Conservation (phyloP, 2,113 vertebrate genomes). For the Phrynocephalus versicolor region DNA sequence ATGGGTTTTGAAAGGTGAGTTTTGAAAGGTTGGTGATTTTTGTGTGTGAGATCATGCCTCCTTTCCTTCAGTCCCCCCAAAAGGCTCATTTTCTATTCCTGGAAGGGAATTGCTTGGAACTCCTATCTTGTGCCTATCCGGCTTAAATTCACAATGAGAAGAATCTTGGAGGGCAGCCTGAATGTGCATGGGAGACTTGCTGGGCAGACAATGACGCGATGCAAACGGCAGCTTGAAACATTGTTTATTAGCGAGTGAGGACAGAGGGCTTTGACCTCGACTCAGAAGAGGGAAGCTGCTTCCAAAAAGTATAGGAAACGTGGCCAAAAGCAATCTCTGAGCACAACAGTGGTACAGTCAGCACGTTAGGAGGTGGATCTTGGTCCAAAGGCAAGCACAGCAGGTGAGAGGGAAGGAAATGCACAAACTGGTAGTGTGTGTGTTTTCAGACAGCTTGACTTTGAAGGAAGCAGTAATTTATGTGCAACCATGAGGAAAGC, state of each 20-base stretch:
- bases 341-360: conserved; percentile 34
- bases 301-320: conserved; percentile 21
- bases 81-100: conserved; percentile 27
- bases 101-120: conserved; percentile 7
- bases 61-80: neutral
- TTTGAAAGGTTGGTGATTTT: too few species aligned
- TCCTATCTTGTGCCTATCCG: conserved; percentile 21
- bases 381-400: conserved; percentile 61
- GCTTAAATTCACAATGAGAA: conserved; percentile 23
- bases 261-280: conserved; percentile 40
- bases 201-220: conserved; percentile 33
- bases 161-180: conserved; percentile 12
- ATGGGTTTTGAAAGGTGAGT: neutral
- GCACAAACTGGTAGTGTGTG: conserved; percentile 44
- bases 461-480: conserved; percentile 62
- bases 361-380: conserved; percentile 40
- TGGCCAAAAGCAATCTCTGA: conserved; percentile 43
- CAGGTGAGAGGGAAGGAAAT: conserved; percentile 64
- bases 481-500: conserved; percentile 61
- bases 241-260: conserved; percentile 50
- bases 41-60: neutral
- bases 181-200: conserved; percentile 32
- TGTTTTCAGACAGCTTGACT: conserved; percentile 60
- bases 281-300: conserved; percentile 37
- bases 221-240: conserved; percentile 40